Percentiles rank a stretch among this genome's conserved stretches.
Conservation (phyloP, 2,888 invertebrate genomes). For the Caenorhabditis wallacei region DNA sequence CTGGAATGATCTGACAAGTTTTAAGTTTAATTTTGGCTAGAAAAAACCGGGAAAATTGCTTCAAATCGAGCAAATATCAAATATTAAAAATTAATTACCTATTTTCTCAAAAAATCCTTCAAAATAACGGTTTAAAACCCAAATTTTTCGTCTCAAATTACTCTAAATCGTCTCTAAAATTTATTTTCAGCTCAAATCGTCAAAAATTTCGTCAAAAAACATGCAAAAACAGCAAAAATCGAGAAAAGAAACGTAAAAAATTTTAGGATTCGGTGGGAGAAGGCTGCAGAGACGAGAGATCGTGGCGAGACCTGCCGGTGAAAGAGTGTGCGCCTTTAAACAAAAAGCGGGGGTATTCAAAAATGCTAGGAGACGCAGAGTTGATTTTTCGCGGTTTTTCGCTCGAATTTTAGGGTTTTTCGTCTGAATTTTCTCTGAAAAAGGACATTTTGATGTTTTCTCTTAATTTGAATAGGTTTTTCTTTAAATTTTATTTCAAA, state of each 20-base stretch:
- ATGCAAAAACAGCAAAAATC: constrained; percentile 43
- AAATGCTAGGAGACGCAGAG: constrained; percentile 9
- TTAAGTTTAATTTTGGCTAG: background rate
- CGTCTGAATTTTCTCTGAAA: background rate
- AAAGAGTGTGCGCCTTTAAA: constrained; percentile 61
- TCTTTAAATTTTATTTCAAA: too few species aligned
- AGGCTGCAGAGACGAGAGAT: constrained; percentile 4
- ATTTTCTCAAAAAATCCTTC: background rate
- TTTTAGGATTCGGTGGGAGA: constrained; percentile 59
- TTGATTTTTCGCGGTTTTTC: background rate
- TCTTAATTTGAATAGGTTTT: too few species aligned
- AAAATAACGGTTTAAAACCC: background rate
- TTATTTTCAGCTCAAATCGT: constrained; percentile 5
- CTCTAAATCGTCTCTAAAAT: background rate
- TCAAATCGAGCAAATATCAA: background rate
- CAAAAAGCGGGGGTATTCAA: constrained; percentile 39
- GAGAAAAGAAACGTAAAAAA: constrained; percentile 55
- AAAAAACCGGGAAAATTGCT: background rate
- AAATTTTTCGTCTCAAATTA: background rate
- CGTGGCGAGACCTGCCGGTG: constrained; percentile 51
- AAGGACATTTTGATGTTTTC: too few species aligned
- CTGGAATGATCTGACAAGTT: background rate
- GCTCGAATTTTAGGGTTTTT: background rate
- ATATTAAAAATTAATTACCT: background rate
- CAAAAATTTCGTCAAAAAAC: constrained; percentile 39